Percentiles rank a stretch among this genome's conserved stretches.
phyloP scores from a whole-genome alignment of 2,888 invertebrate genomes.

The Oxytorus armatus region DNA sequence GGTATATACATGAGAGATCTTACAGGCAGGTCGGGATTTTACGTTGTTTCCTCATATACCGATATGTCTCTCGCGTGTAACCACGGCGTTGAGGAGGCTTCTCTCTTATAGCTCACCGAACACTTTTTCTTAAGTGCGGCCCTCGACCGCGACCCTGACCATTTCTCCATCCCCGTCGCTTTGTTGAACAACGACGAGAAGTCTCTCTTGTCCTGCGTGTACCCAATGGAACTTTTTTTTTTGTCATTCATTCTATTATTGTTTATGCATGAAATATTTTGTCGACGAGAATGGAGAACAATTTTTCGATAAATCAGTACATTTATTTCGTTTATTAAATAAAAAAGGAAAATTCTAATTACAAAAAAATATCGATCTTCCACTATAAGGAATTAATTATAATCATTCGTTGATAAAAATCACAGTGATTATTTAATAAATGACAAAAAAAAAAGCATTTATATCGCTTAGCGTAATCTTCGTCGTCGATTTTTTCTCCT shows the following conservation, averaged over 20 bases:
- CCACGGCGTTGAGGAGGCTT: conserved; percentile 46
- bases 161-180: conserved; percentile 61
- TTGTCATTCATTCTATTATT: conserved; percentile 17
- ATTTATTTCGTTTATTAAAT: neutral
- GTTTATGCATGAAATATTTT: conserved; percentile 4
- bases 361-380: neutral
- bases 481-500: conserved; percentile 55
- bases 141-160: conserved; percentile 65
- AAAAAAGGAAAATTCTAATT: neutral
- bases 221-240: conserved; percentile 44
- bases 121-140: conserved; percentile 50
- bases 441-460: too few relatives aligned
- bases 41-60: conserved; percentile 55
- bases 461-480: conserved; percentile 26
- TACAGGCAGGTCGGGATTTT: conserved; percentile 43
- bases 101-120: conserved; percentile 7
- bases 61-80: conserved; percentile 45
- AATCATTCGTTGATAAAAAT: too few relatives aligned
- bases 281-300: neutral
- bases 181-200: conserved; percentile 57
- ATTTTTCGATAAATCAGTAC: neutral
- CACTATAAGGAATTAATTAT: neutral
- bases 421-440: too few relatives aligned
- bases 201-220: conserved; percentile 42
- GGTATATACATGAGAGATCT: conserved; percentile 42